Percentiles rank a stretch among this genome's conserved stretches.
Evolutionary conservation across 2,113 vertebrate species (phyloP).

Genomic region (Podarcis raffonei): DNA sequence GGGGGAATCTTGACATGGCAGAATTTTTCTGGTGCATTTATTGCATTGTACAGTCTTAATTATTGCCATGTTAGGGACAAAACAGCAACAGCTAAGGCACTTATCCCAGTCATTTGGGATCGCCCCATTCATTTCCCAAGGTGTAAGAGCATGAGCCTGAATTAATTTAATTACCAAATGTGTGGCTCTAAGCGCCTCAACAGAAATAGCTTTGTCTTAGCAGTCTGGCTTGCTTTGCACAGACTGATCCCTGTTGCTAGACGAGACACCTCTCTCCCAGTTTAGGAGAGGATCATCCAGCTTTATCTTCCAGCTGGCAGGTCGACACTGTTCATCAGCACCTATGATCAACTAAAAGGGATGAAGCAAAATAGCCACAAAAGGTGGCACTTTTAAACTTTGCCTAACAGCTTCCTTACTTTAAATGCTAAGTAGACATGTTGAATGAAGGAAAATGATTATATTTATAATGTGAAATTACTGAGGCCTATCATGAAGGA

Average conservation of each 20-base stretch:
- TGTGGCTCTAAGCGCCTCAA: neutral
- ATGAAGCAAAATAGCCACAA: neutral
- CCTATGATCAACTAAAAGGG: neutral
- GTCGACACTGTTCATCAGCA: neutral
- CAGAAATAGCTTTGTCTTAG: neutral
- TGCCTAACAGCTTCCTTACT: neutral
- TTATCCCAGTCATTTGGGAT: neutral
- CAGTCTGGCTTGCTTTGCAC: neutral
- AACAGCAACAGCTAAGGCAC: neutral
- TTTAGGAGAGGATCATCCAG: constrained; percentile 6
- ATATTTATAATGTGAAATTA: neutral
- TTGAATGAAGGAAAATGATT: neutral
- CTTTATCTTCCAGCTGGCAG: neutral
- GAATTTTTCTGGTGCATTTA: neutral
- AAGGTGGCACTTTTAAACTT: too few species aligned
- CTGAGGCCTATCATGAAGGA: neutral
- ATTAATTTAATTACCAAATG: constrained; percentile 6
- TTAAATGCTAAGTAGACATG: neutral
- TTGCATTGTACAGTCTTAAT: neutral
- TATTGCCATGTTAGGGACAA: neutral
- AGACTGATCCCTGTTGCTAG: neutral
- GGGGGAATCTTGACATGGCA: too few species aligned
- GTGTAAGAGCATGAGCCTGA: neutral
- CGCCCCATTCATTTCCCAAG: neutral
- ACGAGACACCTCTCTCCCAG: neutral